These are phyloP conservation scores for Merluccius polli DNA, from an alignment of 2,797 vertebrate species.

Conservation along the genomic window DNA sequence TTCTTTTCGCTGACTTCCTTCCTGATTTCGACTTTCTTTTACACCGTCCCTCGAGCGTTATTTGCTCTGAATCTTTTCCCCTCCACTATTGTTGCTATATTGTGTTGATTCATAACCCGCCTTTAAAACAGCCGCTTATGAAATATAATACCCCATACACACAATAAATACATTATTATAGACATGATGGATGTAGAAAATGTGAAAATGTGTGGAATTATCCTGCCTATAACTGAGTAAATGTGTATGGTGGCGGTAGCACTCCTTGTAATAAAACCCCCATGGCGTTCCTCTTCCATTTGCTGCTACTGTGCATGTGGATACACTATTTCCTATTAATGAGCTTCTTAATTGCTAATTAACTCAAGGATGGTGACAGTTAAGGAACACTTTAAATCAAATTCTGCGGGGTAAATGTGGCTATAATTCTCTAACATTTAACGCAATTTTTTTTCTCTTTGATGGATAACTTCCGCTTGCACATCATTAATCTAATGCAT, in stretches of 20 bases:
- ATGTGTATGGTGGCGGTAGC: background rate
- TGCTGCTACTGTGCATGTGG: background rate
- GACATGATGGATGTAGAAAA: background rate
- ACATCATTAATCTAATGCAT: background rate
- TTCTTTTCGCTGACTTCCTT: background rate
- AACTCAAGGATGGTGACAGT: slow-evolving; percentile 5
- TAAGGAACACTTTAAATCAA: slow-evolving; percentile 15
- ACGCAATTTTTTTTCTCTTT: slow-evolving; percentile 4
- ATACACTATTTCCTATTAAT: slow-evolving; percentile 9
- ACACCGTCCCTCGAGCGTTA: background rate
- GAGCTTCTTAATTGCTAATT: slow-evolving; percentile 27
- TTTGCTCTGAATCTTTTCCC: background rate
- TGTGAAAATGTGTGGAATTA: background rate
- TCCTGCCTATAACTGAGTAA: background rate
- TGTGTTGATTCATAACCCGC: background rate
- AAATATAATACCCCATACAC: background rate
- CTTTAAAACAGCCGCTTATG: background rate
- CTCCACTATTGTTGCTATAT: background rate
- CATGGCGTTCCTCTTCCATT: background rate
- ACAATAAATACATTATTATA: background rate
- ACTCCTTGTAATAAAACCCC: background rate
- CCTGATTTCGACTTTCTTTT: background rate
- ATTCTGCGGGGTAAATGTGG: background rate
- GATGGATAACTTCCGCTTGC: background rate
- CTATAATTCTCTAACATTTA: slow-evolving; percentile 1